Evolutionary conservation across 2,797 vertebrate species (phyloP), one percentile per base, ranked within the genome.

Genomic region (Numenius phaeopus): DNA sequence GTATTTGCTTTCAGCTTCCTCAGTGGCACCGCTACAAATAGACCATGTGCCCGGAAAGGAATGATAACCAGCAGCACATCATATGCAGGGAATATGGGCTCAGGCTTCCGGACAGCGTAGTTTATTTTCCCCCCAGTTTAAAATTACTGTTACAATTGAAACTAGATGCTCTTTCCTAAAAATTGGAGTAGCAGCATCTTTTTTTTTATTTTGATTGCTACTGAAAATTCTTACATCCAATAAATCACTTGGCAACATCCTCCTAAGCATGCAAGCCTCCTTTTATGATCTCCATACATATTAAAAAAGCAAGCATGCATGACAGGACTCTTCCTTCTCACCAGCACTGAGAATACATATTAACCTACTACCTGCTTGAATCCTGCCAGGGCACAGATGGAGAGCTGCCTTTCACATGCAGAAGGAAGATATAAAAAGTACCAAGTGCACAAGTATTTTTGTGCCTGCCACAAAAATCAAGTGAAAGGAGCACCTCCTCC

Each of bases 331-430:
- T 6, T 34, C 57, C 57, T 64, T 85, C 83, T 91, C 78, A 59
- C 20, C 84, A 84, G 75, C 65, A 75, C 40, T 5, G 2, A 70
- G 57, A 95, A 93, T 47, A 87, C 23, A 7, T 39, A 92, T 84
- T 93, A 97, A 90, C 85, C 80, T 94, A 85, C 89, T 96, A 92
- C 92, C 92, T 96, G 70, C 75, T 78, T 78, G 69, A 83, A 83
- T 80, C 67, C 76, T 97, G 79, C 72, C 76, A 65, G 92, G 87
- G 65, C 87, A 87, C 94, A 95, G 89, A 96, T 92, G 95, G 92
- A 88, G 69, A 94, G 57, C 89, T 96, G 94, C 78, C 78, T 94
- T 92, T 59, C 70, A 67, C 65, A 91, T 40, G 79, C 70, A 93
- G 59, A 52, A 94, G 39, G 37, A 87, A 42, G 84, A 94, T 78